Base-by-base conservation (phyloP, 2,113 vertebrate species). In the Tetraodon nigroviridis region DNA sequence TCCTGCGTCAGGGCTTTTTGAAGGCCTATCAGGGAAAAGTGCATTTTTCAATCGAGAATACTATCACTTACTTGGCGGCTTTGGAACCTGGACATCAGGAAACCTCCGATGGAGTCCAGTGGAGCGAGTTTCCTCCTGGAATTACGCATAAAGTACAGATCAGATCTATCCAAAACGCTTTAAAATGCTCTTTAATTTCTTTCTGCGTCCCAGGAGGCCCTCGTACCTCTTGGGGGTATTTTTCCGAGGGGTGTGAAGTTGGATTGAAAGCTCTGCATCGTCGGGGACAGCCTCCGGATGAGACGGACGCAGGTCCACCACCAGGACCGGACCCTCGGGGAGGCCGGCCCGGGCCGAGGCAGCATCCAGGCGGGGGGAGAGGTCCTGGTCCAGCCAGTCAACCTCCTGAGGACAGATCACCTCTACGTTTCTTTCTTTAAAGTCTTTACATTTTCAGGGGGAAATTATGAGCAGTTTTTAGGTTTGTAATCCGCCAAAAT, bases 81-180 rank as follows among this genome's bases (percentile, higher is more conserved):
- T 58, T 69, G 29, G 37, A 73, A 45, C 52, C 64, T 58, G 56
- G 76, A 77, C 72, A 81, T 67, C 42, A 85, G 71, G 48, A 84
- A 85, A 48, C 80, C 56, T 16, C 89, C 76, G 10, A 92, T 88
- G n/a, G 86, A 61, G 69, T 92, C 90, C 54, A 92, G 42, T 59
- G 86, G 90, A 65, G 77, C 67, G 0, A 88, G 70, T 22, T 84
- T 89, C 57, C 79, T 84, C 78, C 90, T 92, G 56, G 6, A 40
- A 49, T 41, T 12, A 49, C 14, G 52, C 32, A 37, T 11, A n/a
- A 46, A 46, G n/a, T 46, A 17, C n/a, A 46, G n/a, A 11, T 46
- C 44, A 46, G n/a, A 11, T 46, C 44, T 4, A n/a, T 46, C 32
- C 32, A 8, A 37, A n/a, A 46, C 4, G 42, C 3, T 44, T 44